A percentile compares a stretch with the other conserved stretches of the same genome.
Conservation (phyloP, 2,888 invertebrate species). For the Sialis lutaria region DNA sequence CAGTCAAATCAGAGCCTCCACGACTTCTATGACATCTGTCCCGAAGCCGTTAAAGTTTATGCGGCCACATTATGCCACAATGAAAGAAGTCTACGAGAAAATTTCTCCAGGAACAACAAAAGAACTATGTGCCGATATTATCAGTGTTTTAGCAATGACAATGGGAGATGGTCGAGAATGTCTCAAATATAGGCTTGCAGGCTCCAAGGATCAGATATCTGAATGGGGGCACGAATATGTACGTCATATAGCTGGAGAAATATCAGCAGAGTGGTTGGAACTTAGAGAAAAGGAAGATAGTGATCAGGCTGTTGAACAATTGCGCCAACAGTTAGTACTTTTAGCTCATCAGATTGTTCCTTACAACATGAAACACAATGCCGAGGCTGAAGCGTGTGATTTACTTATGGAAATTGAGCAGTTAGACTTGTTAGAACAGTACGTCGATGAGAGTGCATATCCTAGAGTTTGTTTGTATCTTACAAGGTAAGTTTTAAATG, state of each 20-base stretch:
- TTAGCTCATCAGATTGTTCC: slow-evolving; percentile 47
- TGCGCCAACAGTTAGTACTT: slow-evolving; percentile 19
- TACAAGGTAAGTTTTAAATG: slow-evolving; percentile 28
- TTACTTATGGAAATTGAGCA: slow-evolving; percentile 57
- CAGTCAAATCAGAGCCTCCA: slow-evolving; percentile 49
- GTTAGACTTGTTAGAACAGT: slow-evolving; percentile 41
- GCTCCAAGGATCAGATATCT: slow-evolving; percentile 44
- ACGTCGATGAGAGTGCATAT: slow-evolving; percentile 44
- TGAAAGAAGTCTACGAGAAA: slow-evolving; percentile 42
- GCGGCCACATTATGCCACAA: slow-evolving; percentile 39
- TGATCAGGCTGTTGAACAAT: slow-evolving; percentile 2
- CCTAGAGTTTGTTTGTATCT: slow-evolving; percentile 50
- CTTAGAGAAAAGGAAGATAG: slow-evolving; percentile 20
- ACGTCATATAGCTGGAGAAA: slow-evolving; percentile 53
- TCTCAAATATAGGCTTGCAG: slow-evolving; percentile 38
- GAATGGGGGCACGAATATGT: slow-evolving; percentile 69
- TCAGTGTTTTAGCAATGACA: slow-evolving; percentile 54
- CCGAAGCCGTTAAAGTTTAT: slow-evolving; percentile 63
- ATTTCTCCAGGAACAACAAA: slow-evolving; percentile 30
- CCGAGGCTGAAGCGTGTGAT: slow-evolving; percentile 65
- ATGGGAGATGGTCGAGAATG: slow-evolving; percentile 38
- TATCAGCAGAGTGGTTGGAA: slow-evolving; percentile 44
- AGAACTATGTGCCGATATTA: slow-evolving; percentile 49
- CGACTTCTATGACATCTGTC: slow-evolving; percentile 65
- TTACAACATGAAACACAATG: slow-evolving; percentile 60